Percentiles rank a stretch among this genome's conserved stretches.
Evolutionary conservation across 2,113 vertebrate genomes (phyloP).

Genomic region (Chinchilla lanigera): DNA sequence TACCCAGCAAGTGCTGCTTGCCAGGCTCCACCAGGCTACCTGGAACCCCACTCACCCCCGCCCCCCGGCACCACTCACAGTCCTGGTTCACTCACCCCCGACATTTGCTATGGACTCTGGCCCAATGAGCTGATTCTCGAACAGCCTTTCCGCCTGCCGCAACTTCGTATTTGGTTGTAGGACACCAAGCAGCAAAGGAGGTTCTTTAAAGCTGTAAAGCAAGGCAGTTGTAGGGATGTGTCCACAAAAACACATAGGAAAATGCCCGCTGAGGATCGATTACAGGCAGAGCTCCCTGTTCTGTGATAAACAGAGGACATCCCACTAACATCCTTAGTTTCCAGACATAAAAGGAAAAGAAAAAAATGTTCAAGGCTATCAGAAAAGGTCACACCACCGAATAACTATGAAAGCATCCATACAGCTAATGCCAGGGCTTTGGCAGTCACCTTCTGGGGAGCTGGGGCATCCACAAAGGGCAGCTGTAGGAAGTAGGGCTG

Average conservation of each 20-base stretch:
- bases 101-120: conserved; percentile 95
- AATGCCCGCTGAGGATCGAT: not conserved
- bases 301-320: not conserved
- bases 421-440: not conserved
- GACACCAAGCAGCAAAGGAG: conserved; percentile 90
- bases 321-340: not conserved
- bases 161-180: conserved; percentile 93
- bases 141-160: conserved; percentile 91
- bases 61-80: not conserved
- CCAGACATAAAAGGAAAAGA: conserved; percentile 21
- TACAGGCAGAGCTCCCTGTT: not conserved
- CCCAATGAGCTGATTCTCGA: conserved; percentile 92
- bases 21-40: not conserved
- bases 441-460: not conserved
- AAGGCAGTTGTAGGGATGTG: conserved; percentile 52
- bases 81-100: conserved; percentile 89
- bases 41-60: not conserved
- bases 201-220: conserved; percentile 92
- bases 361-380: not conserved
- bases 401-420: not conserved
- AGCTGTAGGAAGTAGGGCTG: not conserved
- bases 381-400: not conserved
- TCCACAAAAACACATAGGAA: conserved; percentile 27
- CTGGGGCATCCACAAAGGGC: not conserved
- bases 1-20: not conserved